These are phyloP conservation scores for Dryas iulia DNA, from an alignment of 1,140 invertebrate species.

Conservation along the genomic window DNA sequence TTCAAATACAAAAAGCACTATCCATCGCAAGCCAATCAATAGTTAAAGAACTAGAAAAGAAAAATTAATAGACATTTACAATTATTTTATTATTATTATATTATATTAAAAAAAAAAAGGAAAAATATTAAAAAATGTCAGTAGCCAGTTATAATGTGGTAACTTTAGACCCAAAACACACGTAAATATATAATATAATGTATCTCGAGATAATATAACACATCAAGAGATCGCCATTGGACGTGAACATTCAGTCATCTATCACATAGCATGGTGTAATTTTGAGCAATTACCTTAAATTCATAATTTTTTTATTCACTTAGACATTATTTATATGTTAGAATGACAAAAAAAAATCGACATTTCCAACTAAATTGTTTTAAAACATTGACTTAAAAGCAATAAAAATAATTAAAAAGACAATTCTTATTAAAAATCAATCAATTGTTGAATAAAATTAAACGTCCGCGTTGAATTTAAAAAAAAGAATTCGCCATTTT, in stretches of 20 bases:
- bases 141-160: slow-evolving; percentile 17
- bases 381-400: background rate
- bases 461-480: no score
- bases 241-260: slow-evolving; percentile 27
- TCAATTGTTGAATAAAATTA: no score
- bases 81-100: background rate
- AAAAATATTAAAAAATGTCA: background rate
- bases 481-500: background rate
- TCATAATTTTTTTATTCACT: background rate
- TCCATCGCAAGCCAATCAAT: background rate
- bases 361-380: background rate
- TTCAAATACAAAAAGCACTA: background rate
- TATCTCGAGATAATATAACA: slow-evolving; percentile 19
- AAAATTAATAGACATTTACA: background rate
- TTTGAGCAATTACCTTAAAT: slow-evolving; percentile 55
- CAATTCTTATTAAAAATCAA: no score
- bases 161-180: slow-evolving; percentile 24
- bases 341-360: background rate
- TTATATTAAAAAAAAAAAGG: no score
- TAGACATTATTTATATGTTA: background rate
- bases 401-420: background rate
- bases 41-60: background rate
- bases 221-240: slow-evolving; percentile 36
- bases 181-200: slow-evolving; percentile 14
- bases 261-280: slow-evolving; percentile 43